Evolutionary conservation across 2,888 invertebrate species (phyloP), one percentile per base, ranked within the genome.

Genomic region (Anoplius nigerrimus): DNA sequence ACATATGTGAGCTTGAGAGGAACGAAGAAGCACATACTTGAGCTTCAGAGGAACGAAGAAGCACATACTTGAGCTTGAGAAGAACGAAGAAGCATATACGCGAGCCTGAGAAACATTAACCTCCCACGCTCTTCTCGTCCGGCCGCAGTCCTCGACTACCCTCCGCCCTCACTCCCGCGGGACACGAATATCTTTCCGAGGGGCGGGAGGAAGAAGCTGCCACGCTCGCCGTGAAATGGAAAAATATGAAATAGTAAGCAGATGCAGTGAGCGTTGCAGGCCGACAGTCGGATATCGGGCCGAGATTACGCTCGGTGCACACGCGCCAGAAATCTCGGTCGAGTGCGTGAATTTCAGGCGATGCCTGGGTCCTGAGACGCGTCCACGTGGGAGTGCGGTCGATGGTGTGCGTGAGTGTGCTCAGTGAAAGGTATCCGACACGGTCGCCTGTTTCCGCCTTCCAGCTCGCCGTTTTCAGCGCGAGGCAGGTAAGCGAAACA

Each of bases 221-320:
- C 27, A 20, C n/a, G 62, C 52, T 55, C 56, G 42, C 51, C n/a
- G 20, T 48, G 62, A 54, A 55, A 51, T 62, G 55, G 55, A 62
- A 20, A 66, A 62, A 55, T 66, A 66, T 66, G 56, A 66, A 66
- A 66, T 66, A 66, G 62, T 66, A 66, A 66, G 55, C 46, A 66
- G 62, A 66, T 62, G 66, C 66, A 66, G 66, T 66, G 64, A 66
- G 54, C 42, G 55, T 66, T 55, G 66, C 54, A 43, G 62, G 63
- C 62, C 55, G 51, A 62, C 66, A 66, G 62, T 62, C 62, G 55
- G 66, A 55, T 62, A 62, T 66, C 62, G 62, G 48, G 21, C 42
- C 42, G 62, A 66, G 62, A 66, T 66, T 66, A 66, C 43, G 48
- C 62, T 18, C 18, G 42, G 45, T 24, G 27, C 34, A 34, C 15